These are phyloP conservation scores for Mythimna lalbum DNA, from an alignment of 2,888 invertebrate genomes.

Conservation along the genomic window DNA sequence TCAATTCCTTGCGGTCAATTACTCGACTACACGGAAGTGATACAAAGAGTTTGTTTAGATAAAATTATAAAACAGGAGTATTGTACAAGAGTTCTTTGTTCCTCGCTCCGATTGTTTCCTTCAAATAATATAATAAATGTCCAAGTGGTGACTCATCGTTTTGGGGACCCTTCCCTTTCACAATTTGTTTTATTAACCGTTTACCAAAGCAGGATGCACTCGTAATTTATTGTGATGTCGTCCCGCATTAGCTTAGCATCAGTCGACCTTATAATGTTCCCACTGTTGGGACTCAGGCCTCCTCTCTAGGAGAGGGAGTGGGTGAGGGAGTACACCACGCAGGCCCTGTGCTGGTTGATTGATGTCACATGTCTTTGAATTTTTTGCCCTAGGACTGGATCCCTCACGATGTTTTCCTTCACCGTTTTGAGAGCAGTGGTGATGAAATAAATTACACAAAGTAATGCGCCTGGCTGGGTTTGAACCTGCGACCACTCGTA, in stretches of 20 bases:
- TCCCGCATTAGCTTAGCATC: background rate
- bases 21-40: background rate
- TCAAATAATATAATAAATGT: conserved; percentile 1
- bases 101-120: conserved; percentile 3
- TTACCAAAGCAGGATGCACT: conserved; percentile 19
- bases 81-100: conserved; percentile 35
- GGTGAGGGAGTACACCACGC: too few species aligned
- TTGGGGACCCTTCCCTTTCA: background rate
- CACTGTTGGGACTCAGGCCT: too few species aligned
- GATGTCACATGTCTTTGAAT: too few species aligned
- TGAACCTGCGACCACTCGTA: too few species aligned
- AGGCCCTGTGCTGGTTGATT: too few species aligned
- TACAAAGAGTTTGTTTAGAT: conserved; percentile 10
- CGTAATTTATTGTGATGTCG: conserved; percentile 1
- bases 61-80: conserved; percentile 6
- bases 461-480: too few species aligned
- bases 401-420: too few species aligned
- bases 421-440: too few species aligned
- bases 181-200: conserved; percentile 13
- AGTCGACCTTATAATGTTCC: too few species aligned
- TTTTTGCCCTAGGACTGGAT: too few species aligned
- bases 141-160: background rate
- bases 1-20: background rate
- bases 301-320: too few species aligned
- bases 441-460: too few species aligned